A percentile compares a stretch with the other conserved stretches of the same genome.
Conservation (phyloP, 2,888 invertebrate genomes). For the Argyresthia albistria region DNA sequence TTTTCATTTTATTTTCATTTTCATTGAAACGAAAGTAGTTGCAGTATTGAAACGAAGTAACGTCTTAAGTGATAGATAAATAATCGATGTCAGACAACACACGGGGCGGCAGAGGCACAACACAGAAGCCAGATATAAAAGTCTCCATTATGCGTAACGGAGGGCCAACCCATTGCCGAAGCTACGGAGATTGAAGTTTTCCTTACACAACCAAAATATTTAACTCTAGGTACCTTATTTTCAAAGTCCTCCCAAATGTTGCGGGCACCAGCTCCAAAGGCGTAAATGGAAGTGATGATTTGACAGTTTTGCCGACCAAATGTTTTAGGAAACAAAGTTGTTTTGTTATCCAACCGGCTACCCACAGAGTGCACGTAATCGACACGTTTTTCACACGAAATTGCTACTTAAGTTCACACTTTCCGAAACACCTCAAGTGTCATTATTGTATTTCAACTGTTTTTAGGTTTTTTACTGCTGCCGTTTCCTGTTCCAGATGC, state of each 20-base stretch:
- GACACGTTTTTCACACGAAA: slow-evolving; percentile 51
- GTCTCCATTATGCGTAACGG: no score
- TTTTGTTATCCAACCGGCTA: slow-evolving; percentile 38
- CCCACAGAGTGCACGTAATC: slow-evolving; percentile 32
- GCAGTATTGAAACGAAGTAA: no score
- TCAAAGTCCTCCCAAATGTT: slow-evolving; percentile 29
- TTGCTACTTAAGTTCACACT: slow-evolving; percentile 56
- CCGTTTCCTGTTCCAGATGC: slow-evolving; percentile 1
- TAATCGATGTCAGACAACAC: no score
- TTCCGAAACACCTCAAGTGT: slow-evolving; percentile 45
- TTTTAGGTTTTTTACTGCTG: not conserved
- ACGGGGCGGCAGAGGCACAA: no score
- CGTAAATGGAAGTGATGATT: slow-evolving; percentile 66
- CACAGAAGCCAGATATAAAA: no score
- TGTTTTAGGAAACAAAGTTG: slow-evolving; percentile 53
- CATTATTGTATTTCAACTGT: slow-evolving; percentile 11
- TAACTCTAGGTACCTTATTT: no score
- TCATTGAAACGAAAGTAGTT: no score
- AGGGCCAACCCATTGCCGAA: no score
- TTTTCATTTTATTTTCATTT: no score
- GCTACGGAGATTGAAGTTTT: no score
- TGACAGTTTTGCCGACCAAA: slow-evolving; percentile 54
- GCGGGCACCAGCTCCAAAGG: slow-evolving; percentile 23
- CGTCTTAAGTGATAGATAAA: no score
- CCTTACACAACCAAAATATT: no score